These are phyloP conservation scores for Lampropteryx suffumata DNA, from an alignment of 2,888 invertebrate species.

Conservation along the genomic window DNA sequence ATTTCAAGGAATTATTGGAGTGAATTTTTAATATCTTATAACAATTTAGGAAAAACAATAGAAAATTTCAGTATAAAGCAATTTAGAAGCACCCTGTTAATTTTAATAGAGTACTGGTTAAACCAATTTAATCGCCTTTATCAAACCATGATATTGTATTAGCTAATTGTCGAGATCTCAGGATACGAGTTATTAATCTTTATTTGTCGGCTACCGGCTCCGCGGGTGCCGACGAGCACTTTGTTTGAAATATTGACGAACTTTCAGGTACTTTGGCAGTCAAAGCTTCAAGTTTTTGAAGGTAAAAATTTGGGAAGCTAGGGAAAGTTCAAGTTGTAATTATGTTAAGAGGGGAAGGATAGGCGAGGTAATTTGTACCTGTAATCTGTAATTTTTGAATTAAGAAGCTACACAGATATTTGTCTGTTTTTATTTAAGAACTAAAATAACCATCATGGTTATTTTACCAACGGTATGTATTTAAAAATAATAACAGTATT, in stretches of 20 bases:
- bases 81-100: slow-evolving; percentile 6
- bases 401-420: too few species aligned
- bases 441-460: too few species aligned
- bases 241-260: slow-evolving; percentile 32
- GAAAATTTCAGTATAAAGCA: too few species aligned
- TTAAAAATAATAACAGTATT: too few species aligned
- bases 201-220: slow-evolving; percentile 37
- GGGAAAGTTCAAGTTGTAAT: slow-evolving; percentile 25
- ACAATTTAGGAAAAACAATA: too few species aligned
- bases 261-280: slow-evolving; percentile 32
- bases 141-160: slow-evolving; percentile 44
- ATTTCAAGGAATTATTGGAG: too few species aligned
- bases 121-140: slow-evolving; percentile 1
- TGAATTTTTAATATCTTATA: too few species aligned
- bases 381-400: background rate
- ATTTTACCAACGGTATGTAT: too few species aligned
- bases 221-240: slow-evolving; percentile 3
- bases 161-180: slow-evolving; percentile 56
- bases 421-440: too few species aligned
- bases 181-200: slow-evolving; percentile 52
- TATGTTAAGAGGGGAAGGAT: slow-evolving; percentile 21
- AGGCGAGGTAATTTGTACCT: slow-evolving; percentile 9
- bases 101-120: background rate
- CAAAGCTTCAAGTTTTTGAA: slow-evolving; percentile 18
- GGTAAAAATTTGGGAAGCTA: slow-evolving; percentile 25